Conservation (phyloP, 2,888 invertebrate species). For the Ephialtes manifestator region DNA sequence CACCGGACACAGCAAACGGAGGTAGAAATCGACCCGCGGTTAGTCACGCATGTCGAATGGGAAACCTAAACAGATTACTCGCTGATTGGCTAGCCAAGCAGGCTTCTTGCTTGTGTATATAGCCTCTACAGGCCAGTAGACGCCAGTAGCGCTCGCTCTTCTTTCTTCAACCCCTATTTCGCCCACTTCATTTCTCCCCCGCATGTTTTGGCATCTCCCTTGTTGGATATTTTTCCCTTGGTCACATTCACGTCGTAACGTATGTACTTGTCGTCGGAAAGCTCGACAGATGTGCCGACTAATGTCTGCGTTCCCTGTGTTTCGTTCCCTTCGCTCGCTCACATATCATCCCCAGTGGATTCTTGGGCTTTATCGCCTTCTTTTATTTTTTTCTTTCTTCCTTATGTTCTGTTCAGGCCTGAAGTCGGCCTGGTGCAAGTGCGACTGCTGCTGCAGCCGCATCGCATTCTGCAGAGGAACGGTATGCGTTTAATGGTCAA, state of each 20-base stretch:
- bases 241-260: constrained; percentile 10
- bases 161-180: background rate
- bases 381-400: constrained; percentile 33
- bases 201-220: constrained; percentile 17
- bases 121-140: no score
- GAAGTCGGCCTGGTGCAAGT: background rate
- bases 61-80: constrained; percentile 83
- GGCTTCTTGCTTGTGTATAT: constrained; percentile 25
- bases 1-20: background rate
- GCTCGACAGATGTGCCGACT: constrained; percentile 80
- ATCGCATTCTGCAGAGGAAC: constrained; percentile 55
- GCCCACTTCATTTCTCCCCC: constrained; percentile 7
- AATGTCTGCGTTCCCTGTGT: constrained; percentile 72
- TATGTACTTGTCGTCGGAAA: constrained; percentile 50
- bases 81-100: constrained; percentile 77
- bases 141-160: constrained; percentile 26
- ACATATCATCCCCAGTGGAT: constrained; percentile 57
- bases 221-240: background rate
- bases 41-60: constrained; percentile 82
- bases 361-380: constrained; percentile 15
- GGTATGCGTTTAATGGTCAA: constrained; percentile 80
- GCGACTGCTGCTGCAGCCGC: constrained; percentile 39
- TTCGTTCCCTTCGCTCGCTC: constrained; percentile 3
- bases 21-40: constrained; percentile 74
- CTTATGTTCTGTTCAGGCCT: background rate